These are phyloP conservation scores for Xestia ashworthii DNA, from an alignment of 2,888 invertebrate species.

Conservation along the genomic window DNA sequence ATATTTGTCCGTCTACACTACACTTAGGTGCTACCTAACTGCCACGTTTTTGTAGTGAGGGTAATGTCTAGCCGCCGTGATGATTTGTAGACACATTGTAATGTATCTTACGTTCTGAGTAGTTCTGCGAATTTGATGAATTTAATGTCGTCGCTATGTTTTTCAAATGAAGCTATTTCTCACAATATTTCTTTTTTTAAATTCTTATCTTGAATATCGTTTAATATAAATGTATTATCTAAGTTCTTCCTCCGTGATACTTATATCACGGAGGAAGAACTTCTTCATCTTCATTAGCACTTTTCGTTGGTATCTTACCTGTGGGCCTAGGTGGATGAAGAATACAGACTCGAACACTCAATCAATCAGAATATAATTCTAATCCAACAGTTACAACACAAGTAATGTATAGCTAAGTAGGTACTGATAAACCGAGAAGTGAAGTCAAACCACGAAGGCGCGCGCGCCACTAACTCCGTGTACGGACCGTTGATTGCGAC, in stretches of 20 bases:
- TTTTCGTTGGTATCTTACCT: neutral
- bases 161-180: too few relatives aligned
- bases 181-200: too few relatives aligned
- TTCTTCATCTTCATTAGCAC: neutral
- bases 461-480: too few relatives aligned
- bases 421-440: neutral
- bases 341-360: neutral
- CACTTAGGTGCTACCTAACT: slow-evolving; percentile 12
- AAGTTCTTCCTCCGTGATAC: too few relatives aligned
- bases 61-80: neutral
- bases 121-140: neutral
- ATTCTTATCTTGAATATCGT: neutral
- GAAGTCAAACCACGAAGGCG: too few relatives aligned
- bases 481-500: neutral
- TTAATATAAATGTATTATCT: too few relatives aligned
- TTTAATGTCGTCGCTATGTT: too few relatives aligned
- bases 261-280: too few relatives aligned
- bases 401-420: too few relatives aligned
- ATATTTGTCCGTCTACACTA: slow-evolving; percentile 27
- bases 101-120: neutral
- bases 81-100: neutral
- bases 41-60: neutral
- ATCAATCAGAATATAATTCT: too few relatives aligned
- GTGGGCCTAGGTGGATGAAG: neutral
- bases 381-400: too few relatives aligned